Conservation (phyloP, 2,888 invertebrate genomes). For the Diabrotica balteata region DNA sequence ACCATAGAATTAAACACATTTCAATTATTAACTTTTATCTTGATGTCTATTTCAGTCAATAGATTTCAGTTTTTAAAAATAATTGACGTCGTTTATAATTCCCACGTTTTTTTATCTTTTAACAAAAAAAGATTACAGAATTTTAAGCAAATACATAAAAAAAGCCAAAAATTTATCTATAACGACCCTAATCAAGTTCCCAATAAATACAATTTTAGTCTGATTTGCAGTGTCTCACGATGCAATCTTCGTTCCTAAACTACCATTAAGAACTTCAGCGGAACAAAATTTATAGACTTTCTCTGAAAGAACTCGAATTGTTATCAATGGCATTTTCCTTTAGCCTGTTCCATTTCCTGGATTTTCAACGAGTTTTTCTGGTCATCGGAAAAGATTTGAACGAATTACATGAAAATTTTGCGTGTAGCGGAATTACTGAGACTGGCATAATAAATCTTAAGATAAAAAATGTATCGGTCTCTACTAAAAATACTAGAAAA, state of each 20-base stretch:
- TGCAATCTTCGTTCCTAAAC: not conserved
- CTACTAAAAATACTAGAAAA: not conserved
- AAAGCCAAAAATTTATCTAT: too few relatives aligned
- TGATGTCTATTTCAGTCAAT: too few relatives aligned
- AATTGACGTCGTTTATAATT: too few relatives aligned
- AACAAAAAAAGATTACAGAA: too few relatives aligned
- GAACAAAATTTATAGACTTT: slow-evolving; percentile 4
- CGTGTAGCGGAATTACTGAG: not conserved
- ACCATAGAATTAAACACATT: too few relatives aligned
- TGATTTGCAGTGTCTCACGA: too few relatives aligned
- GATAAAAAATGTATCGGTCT: not conserved
- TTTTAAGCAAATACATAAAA: too few relatives aligned
- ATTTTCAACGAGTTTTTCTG: not conserved
- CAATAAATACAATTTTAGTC: too few relatives aligned
- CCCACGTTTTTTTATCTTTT: too few relatives aligned
- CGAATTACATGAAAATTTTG: slow-evolving; percentile 7
- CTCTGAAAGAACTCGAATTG: slow-evolving; percentile 1
- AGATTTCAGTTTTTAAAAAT: too few relatives aligned
- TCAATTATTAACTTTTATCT: too few relatives aligned
- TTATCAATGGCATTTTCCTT: slow-evolving; percentile 6
- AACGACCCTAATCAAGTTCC: too few relatives aligned
- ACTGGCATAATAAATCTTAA: not conserved
- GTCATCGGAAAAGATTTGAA: slow-evolving; percentile 4
- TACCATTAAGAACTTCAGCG: slow-evolving; percentile 1
- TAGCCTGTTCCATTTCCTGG: slow-evolving; percentile 2